Conservation (phyloP, 2,888 invertebrate species). For the Epinotia nisella region DNA sequence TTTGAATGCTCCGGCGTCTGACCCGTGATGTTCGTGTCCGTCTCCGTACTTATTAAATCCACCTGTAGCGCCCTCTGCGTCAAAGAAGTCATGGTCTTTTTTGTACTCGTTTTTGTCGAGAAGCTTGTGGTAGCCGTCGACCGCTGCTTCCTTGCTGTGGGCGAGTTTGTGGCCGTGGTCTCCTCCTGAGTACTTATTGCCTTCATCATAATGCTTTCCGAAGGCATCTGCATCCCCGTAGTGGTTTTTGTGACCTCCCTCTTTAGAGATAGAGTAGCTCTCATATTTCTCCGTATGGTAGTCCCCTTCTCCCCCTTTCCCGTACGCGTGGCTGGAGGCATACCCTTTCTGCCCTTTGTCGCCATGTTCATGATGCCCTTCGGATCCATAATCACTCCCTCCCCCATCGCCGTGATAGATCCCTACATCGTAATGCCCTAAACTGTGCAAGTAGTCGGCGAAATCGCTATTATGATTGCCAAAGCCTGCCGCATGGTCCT, state of each 20-base stretch:
- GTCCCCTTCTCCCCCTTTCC: conserved; percentile 83
- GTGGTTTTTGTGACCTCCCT: conserved; percentile 81
- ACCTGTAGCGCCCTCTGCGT: conserved; percentile 86
- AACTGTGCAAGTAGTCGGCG: conserved; percentile 68
- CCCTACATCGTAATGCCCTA: conserved; percentile 64
- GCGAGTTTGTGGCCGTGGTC: conserved; percentile 80
- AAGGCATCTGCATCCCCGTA: conserved; percentile 79
- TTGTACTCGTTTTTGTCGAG: conserved; percentile 89
- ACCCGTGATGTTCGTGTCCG: conserved; percentile 79
- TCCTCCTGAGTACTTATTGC: conserved; percentile 80
- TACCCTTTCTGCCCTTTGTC: conserved; percentile 82
- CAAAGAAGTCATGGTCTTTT: conserved; percentile 89
- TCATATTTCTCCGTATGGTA: conserved; percentile 82
- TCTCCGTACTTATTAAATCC: conserved; percentile 85
- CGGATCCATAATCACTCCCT: conserved; percentile 73
- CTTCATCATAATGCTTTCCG: conserved; percentile 80
- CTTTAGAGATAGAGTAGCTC: conserved; percentile 80
- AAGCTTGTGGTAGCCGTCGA: conserved; percentile 87
- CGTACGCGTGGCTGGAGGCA: conserved; percentile 76
- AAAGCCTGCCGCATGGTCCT: conserved; percentile 65
- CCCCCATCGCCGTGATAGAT: conserved; percentile 66
- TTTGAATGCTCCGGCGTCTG: conserved; percentile 78
- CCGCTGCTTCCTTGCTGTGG: conserved; percentile 86
- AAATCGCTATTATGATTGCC: conserved; percentile 68
- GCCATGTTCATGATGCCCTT: conserved; percentile 76